phyloP scores from a whole-genome alignment of 2,797 vertebrate species.

The Spinibarbus caldwelli region DNA sequence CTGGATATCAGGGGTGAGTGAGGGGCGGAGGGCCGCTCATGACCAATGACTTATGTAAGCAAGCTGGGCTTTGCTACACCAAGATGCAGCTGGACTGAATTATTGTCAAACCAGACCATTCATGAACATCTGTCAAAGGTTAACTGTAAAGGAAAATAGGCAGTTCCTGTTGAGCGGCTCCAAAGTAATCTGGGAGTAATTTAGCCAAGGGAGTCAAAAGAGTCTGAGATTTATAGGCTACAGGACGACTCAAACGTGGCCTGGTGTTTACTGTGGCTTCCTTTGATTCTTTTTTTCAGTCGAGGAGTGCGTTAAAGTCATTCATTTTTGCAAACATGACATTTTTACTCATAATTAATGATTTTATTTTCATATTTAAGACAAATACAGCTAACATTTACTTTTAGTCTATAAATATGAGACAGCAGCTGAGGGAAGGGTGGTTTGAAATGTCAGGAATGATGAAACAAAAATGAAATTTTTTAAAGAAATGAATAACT shows the following conservation, averaged over 20 bases:
- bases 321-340: not conserved
- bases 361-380: not conserved
- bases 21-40: not conserved
- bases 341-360: slow-evolving; percentile 2
- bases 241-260: slow-evolving; percentile 66
- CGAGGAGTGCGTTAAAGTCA: slow-evolving; percentile 15
- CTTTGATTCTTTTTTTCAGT: slow-evolving; percentile 51
- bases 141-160: slow-evolving; percentile 81
- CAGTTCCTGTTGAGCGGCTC: slow-evolving; percentile 81
- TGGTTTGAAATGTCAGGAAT: not conserved
- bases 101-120: slow-evolving; percentile 72
- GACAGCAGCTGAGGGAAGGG: slow-evolving; percentile 18
- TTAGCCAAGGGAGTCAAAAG: slow-evolving; percentile 76
- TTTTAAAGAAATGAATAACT: too few species aligned
- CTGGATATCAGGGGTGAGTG: slow-evolving; percentile 36
- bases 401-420: slow-evolving; percentile 25
- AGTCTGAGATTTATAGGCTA: slow-evolving; percentile 71
- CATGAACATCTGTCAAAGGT: slow-evolving; percentile 84
- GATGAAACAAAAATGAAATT: not conserved
- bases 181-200: slow-evolving; percentile 83
- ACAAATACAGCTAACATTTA: slow-evolving; percentile 17
- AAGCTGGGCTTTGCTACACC: slow-evolving; percentile 41
- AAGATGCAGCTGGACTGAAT: slow-evolving; percentile 73
- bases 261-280: slow-evolving; percentile 66
- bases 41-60: slow-evolving; percentile 52